Evolutionary conservation across 2,888 invertebrate species (phyloP).

Genomic region (Noctua fimbriata): DNA sequence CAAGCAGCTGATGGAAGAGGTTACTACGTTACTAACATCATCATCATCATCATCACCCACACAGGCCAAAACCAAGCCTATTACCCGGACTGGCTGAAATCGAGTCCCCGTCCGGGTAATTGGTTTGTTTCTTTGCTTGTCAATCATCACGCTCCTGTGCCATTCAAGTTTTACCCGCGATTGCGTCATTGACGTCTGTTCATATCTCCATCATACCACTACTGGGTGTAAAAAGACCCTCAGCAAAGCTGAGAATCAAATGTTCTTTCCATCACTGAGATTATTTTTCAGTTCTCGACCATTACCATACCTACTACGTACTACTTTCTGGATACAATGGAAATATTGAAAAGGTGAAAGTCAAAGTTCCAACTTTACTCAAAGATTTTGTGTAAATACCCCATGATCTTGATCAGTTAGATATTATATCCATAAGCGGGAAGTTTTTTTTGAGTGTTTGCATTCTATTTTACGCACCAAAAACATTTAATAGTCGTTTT

Average conservation of each 20-base stretch:
- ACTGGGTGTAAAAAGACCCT: neutral
- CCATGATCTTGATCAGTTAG: neutral
- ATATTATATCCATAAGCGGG: neutral
- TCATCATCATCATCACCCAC: neutral
- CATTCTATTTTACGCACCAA: neutral
- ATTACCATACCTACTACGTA: neutral
- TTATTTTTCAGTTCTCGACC: neutral
- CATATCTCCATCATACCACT: neutral
- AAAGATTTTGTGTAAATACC: neutral
- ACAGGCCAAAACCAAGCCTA: neutral
- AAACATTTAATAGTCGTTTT: neutral
- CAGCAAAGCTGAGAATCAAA: neutral
- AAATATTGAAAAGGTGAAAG: neutral
- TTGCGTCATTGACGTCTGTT: neutral
- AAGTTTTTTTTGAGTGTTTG: neutral
- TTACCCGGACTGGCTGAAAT: neutral
- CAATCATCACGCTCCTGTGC: neutral
- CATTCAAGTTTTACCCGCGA: neutral
- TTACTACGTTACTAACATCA: neutral
- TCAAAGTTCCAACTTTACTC: neutral
- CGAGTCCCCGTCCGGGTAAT: neutral
- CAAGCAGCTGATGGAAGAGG: conserved; percentile 98
- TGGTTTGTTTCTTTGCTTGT: neutral
- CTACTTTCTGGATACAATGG: too few relatives aligned
- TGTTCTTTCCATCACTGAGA: neutral